Evolutionary conservation across 30 jellyfish, hydroid and myxozoan species (phyloP), one percentile per base, ranked within the genome.

Genomic region (Nemopilema nomurai): DNA sequence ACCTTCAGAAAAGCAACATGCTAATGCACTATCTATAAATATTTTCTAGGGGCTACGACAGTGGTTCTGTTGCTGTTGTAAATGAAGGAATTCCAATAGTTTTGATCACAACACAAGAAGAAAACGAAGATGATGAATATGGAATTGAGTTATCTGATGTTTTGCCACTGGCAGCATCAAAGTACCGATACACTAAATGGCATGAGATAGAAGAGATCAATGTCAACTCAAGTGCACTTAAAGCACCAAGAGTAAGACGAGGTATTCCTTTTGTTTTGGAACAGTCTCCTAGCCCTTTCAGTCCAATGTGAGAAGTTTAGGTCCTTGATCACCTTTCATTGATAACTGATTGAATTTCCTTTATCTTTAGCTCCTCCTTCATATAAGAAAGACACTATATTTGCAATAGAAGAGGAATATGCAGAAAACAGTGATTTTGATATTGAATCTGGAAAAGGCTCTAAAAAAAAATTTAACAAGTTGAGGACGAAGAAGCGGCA

Each of bases 151-250:
- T 86, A 81, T 73, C 64, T 22, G 93, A 91, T 17, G 73, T 86
- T 68, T 69, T 91, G 29, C 97, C 97, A 17, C 90, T 93, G 8
- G 96, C 98, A 7, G 91, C 98, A 25, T 93, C 98, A 53, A 88
- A 76, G 72, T 93, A 88, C 74, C 91, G 98, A 49, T 93, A 83
- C 51, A 81, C 96, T 17, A 93, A 88, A 88, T 93, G 98, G 98
- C 83, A 76, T 68, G 97, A 93, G 69, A 57, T 93, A 8, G 97
- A 80, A 30, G 92, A 93, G 67, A 79, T 88, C 7, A 75, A 62
- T 27, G 88, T 93, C 22, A 51, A 96, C 57, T 93, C 98, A 28
- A 76, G 88, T 69, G 79, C 87, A 91, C 90, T 93, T 25, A 85
- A 79, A 74, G 74, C 93, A 0, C 98, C 98, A 77, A 71, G 98